A percentile compares a stretch with the other conserved stretches of the same genome.
Conservation (phyloP, 2,888 invertebrate genomes). For the Philopedon plagiatum region DNA sequence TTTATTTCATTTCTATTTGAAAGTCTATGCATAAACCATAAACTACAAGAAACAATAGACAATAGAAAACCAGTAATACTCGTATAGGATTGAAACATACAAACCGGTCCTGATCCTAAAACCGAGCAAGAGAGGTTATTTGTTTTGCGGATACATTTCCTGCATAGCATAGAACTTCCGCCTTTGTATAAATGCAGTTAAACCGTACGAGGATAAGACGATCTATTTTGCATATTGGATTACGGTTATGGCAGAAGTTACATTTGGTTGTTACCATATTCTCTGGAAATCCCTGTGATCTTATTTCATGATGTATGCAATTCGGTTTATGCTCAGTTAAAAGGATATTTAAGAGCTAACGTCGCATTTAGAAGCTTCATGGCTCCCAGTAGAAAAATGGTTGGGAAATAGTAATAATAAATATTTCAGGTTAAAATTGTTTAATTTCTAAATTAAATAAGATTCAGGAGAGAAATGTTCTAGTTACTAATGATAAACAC, state of each 20-base stretch:
- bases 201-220: constrained; percentile 45
- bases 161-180: constrained; percentile 40
- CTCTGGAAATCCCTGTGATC: constrained; percentile 22
- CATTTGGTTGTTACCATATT: constrained; percentile 42
- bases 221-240: constrained; percentile 46
- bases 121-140: constrained; percentile 36
- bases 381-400: too few species aligned
- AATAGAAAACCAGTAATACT: constrained; percentile 34
- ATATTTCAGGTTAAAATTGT: too few species aligned
- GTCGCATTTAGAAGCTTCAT: neutral
- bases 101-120: constrained; percentile 35
- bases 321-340: constrained; percentile 17
- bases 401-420: too few species aligned
- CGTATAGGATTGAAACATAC: constrained; percentile 36
- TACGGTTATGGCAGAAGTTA: constrained; percentile 39
- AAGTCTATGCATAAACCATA: constrained; percentile 32
- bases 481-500: too few species aligned
- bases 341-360: constrained; percentile 4
- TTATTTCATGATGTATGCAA: constrained; percentile 21
- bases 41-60: constrained; percentile 34
- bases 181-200: constrained; percentile 43
- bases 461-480: too few species aligned
- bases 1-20: constrained; percentile 4
- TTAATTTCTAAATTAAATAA: too few species aligned
- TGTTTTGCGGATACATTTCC: constrained; percentile 47